A percentile compares a stretch with the other conserved stretches of the same genome.
phyloP scores from a whole-genome alignment of 2,113 vertebrate genomes.

The Ceratotherium simum region DNA sequence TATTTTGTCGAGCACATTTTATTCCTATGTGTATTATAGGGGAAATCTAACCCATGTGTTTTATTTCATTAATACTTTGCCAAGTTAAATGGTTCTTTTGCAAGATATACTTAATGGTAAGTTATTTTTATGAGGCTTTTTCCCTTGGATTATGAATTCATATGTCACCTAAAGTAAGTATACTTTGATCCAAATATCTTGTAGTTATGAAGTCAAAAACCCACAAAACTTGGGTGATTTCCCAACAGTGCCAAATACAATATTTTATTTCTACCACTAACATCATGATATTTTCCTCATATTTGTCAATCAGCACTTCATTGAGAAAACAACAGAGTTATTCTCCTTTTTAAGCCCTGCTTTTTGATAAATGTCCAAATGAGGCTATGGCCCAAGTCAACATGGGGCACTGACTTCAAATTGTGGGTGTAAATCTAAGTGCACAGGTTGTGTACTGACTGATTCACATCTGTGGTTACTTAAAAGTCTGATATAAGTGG shows the following conservation, averaged over 20 bases:
- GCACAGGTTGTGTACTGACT: background rate
- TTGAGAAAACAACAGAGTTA: slow-evolving; percentile 57
- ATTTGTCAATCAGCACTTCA: slow-evolving; percentile 63
- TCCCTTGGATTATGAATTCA: slow-evolving; percentile 76
- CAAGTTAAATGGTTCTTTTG: slow-evolving; percentile 76
- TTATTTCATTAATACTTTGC: slow-evolving; percentile 82
- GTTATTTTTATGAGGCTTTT: slow-evolving; percentile 79
- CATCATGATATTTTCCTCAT: slow-evolving; percentile 48
- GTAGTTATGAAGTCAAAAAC: slow-evolving; percentile 79
- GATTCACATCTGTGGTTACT: background rate
- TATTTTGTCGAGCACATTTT: slow-evolving; percentile 77
- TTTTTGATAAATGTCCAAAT: slow-evolving; percentile 44
- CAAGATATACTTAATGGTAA: slow-evolving; percentile 79
- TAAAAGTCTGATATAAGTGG: background rate
- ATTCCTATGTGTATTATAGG: slow-evolving; percentile 77
- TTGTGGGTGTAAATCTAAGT: background rate
- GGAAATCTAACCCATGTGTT: slow-evolving; percentile 80
- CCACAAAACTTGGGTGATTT: slow-evolving; percentile 78
- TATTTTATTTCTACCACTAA: slow-evolving; percentile 64
- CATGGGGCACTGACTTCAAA: slow-evolving; percentile 2
- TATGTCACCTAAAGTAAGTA: slow-evolving; percentile 76
- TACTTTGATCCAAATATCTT: slow-evolving; percentile 79
- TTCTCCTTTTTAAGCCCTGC: background rate
- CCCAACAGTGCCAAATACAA: slow-evolving; percentile 64
- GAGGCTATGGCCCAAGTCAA: background rate